Evolutionary conservation across 2,797 vertebrate species (phyloP), one percentile per base, ranked within the genome.

Genomic region (Aythya fuligula): DNA sequence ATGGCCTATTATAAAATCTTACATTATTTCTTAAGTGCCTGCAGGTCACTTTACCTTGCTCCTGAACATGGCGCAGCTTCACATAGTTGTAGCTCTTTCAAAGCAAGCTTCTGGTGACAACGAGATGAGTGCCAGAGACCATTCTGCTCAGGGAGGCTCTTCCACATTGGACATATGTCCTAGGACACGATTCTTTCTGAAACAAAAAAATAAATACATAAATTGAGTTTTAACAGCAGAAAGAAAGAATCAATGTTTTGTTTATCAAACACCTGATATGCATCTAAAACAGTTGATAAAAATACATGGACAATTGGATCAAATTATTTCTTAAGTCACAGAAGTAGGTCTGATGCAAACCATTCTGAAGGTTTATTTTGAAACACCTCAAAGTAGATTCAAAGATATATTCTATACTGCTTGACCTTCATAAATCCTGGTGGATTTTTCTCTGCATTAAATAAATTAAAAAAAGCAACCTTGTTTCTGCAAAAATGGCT

Each of bases 151-250:
- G 94, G 61, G 98, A 87, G 43, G 80, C 36, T 80, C 75, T 85
- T 5, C 91, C 80, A 71, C 96, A 92, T 24, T 93, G 41, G 1
- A 82, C 21, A 56, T 27, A 56, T 27, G 93, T 43, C 25, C 87
- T 81, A 13, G 94, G 94, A 57, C 82, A 84, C 16, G 93, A 95
- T 0, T 76, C 91, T 28, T 97, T 83, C 98, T 98, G 89, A 64
- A 95, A 88, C 25, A 57, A 85, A 81, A 67, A 54, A 86, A 75
- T 19, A 45, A 53, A 53, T 49, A 49, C 43, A 49, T 49, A 53
- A 51, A 39, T 22, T 58, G 41, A 14, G 13, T 64, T 69, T 72
- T 77, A 39, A n/a, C 60, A 56, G 18, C 39, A 51, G n/a, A 7
- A 30, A 38, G 65, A 49, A 39, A 24, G 6, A 47, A 49, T 11